Base-by-base conservation (phyloP, 2,797 vertebrate genomes). In the Cynopterus sphinx region DNA sequence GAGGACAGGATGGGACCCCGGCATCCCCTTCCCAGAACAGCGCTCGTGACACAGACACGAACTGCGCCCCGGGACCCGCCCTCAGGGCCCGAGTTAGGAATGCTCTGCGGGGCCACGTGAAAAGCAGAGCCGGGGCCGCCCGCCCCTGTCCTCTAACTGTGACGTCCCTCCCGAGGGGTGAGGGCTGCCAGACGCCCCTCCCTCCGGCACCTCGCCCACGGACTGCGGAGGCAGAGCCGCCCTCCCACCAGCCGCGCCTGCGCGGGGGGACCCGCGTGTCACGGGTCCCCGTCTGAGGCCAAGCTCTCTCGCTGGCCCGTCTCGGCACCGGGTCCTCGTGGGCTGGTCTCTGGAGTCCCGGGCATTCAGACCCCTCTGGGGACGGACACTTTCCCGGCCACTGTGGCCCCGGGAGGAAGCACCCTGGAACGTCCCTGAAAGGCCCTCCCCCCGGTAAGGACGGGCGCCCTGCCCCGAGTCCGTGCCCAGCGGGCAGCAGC, bases 31-130 rank as follows among this genome's bases (percentile, higher is more conserved):
- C 31, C 63, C 19, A 43, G 71, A n/a, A 71, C 43, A 36, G 21
- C 51, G 53, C 7, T n/a, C 63, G 8, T 0, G 10, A 6, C 53
- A 24, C 8, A 4, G 6, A 5, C 8, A 11, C 0, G 5, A 31
- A 17, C 15, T 5, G 4, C 15, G 36, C 26, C 31, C 73, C 8
- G 24, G 73, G 70, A n/a, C 39, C 51, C 26, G 3, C 8, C 75
- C 77, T 8, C 0, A 4, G 78, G 53, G 36, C 70, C 46, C 15
- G 11, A 15, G 57, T 22, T 26, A 49, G 33, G 49, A 57, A 36
- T 1, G 36, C 28, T 22, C 85, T 5, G 43, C 43, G 43, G 43
- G 43, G 43, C 43, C 1, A 2, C 4, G 0, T 17, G 2, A 41
- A 75, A 55, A 31, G 36, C n/a, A n/a, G n/a, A n/a, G n/a, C n/a